Evolutionary conservation across 2,888 invertebrate genomes (phyloP), one percentile per base, ranked within the genome.

Genomic region (Phoronis australis): DNA sequence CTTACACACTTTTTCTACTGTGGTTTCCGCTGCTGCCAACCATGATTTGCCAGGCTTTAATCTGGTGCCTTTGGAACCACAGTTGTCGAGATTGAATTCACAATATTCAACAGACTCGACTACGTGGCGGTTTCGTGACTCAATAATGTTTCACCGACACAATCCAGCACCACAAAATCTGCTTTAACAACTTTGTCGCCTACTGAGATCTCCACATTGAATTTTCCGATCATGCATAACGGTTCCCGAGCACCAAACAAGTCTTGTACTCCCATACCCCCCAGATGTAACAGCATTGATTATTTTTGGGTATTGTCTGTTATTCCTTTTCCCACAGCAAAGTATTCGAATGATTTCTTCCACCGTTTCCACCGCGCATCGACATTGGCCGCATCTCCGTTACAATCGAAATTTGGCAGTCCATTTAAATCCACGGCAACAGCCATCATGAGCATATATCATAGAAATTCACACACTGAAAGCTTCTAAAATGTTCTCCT

Each of bases 151-250:
- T 37, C 21, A 12, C 42, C 42, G 9, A 25, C 15, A 15, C 46
- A 21, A 20, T 46, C 40, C 12, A 46, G 15, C 12, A 46, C 46
- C 15, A 46, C 21, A 41, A 46, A 46, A n/a, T 46, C 46, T n/a
- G 46, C 22, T 24, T 46, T 15, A 31, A 4, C 22, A 35, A 9
- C 21, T 9, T 35, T 31, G 21, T 35, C 35, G 15, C 22, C 21
- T 24, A 15, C 12, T 15, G n/a, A 12, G 6, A 44, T 37, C 3
- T 4, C n/a, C 12, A 22, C 31, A 6, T 44, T n/a, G 44, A 44
- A 44, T 44, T 44, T 44, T 3, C 44, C 44, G 3, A 44, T 3
- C 20, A 21, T 18, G 6, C n/a, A 22, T n/a, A 44, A 18, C 12
- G 2, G 31, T 31, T 27, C 35, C 22, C 35, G 4, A 15, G 6